Base-by-base conservation (phyloP, 2,888 invertebrate species). In the Galeruca laticollis region DNA sequence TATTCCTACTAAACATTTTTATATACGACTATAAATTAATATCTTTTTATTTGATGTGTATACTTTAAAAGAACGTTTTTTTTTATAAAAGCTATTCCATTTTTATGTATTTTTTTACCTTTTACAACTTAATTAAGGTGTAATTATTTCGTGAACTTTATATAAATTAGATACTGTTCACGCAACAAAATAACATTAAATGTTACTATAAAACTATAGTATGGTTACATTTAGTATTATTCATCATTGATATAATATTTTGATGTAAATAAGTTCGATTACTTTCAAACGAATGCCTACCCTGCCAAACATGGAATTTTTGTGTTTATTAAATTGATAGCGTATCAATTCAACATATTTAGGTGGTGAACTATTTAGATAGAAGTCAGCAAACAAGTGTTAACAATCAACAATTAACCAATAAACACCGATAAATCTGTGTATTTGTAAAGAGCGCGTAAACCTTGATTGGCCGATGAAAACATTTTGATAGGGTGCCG, bases 401-500 rank as follows among this genome's bases (percentile, higher is more conserved):
- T 59, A 66, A 66, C 66, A 52, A 33, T 59, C 49, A 65, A 57
- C 65, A 66, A 66, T 66, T 66, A 59, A 60, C 66, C 66, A 60
- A 65, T 65, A 65, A 69, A 69, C 65, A 54, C 26, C 54, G 49
- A 64, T 31, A 66, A 66, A 60, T 60, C 60, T 37, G 49, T 60
- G 59, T n/a, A 51, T 66, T 66, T 66, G 59, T 66, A 66, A 66
- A 66, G 59, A 59, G 43, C 56, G 47, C 33, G 57, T 56, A 57
- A 65, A 65, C 65, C 65, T 66, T 64, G 69, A 69, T 40, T 59
- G 15, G 35, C 60, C 69, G 49, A 69, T 69, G 60, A 57, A 59
- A 69, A 69, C 54, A 65, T 69, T 64, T 69, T 69, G 69, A 69
- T 64, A 35, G 63, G 57, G 64, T 52, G 60, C 47, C 60, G 60